Base-by-base conservation (phyloP, 2,888 invertebrate genomes). In the Phyto melanocephala region DNA sequence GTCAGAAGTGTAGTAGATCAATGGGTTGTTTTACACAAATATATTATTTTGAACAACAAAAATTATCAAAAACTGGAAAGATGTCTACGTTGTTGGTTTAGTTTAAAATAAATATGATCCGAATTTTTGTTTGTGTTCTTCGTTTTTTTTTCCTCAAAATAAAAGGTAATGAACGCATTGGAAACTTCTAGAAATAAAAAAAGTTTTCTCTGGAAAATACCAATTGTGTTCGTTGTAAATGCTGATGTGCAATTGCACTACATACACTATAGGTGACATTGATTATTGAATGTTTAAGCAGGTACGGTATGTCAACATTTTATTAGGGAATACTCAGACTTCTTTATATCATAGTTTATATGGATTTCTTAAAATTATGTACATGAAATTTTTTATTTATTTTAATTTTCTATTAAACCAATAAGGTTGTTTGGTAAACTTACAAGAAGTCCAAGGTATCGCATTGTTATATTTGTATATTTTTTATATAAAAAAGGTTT, bases 1-100 rank as follows among this genome's bases (percentile, higher is more conserved):
- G 82, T 82, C 82, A 79, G 71, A 79, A 79, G 79, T 82, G 65
- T 76, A 75, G 74, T 60, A 75, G 80, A 80, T 72, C 68, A 70
- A 68, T 62, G 63, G 40, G 63, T 65, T 71, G 62, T 70, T 62
- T 33, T 71, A 28, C 28, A 28, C 28, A 28, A 28, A 28, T 28
- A n/a, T n/a, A 37, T 71, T 76, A 67, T 62, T 37, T 56, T 33
- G 45, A 71, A 54, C 17, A 58, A 22, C 8, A 47, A 10, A 63
- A 65, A 62, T 1, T 47, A 24, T 56, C n/a, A 37, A 54, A 77
- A 79, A 79, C 58, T 79, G 56, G 71, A 72, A 79, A 58, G 37
- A 6, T 68, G 5, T 68, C 50, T 56, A 63, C 28, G 28, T 37
- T 22, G 22, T 24, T 47, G 37, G 28, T 11, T 11, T 15, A 22